Evolutionary conservation across 2,113 vertebrate genomes (phyloP), one percentile per base, ranked within the genome.

Genomic region (Lepisosteus osseus): DNA sequence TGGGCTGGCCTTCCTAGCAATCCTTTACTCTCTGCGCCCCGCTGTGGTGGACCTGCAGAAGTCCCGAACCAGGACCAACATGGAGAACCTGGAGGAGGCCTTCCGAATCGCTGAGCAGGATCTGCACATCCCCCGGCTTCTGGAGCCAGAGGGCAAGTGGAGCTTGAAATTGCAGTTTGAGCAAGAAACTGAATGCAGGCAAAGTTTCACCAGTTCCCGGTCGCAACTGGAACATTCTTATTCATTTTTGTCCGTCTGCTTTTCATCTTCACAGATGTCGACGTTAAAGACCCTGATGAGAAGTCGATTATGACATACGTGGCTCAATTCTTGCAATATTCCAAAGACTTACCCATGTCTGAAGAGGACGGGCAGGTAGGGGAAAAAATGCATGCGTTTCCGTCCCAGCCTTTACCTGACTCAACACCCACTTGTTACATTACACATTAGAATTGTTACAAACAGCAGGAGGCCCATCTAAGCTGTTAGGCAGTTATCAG

Each of bases 261-360:
- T 72, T 3, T 57, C 56, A 45, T 17, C 81, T n/a, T 78, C 44
- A 12, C 85, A 99, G 97, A 99, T 86, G 93, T 99, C 77, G 96
- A 97, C 71, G 87, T 95, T 17, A 79, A 86, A 42, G 91, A 94
- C 79, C 97, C 97, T 0, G 97, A 99, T 79, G 97, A 99, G 85
- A 99, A 97, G 87, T 99, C 97, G 29, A 96, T 99, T 83, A 98
- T 99, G 94, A 98, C 95, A 1, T 99, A 98, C 0, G 95, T 99
- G 86, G 92, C 96, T 9, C 97, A 98, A 85, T 99, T 99, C 85
- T 88, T 99, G 42, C 93, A 94, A 70, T 97, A 96, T 87, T 97
- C 95, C 74, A 95, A 85, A 84, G 92, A 92, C 14, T 62, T 80
- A 12, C 79, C 79, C 2, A 69, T 62, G 2, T 14, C 85, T 17